Conservation (phyloP, 2,888 invertebrate species). For the Invenusta paracnida region DNA sequence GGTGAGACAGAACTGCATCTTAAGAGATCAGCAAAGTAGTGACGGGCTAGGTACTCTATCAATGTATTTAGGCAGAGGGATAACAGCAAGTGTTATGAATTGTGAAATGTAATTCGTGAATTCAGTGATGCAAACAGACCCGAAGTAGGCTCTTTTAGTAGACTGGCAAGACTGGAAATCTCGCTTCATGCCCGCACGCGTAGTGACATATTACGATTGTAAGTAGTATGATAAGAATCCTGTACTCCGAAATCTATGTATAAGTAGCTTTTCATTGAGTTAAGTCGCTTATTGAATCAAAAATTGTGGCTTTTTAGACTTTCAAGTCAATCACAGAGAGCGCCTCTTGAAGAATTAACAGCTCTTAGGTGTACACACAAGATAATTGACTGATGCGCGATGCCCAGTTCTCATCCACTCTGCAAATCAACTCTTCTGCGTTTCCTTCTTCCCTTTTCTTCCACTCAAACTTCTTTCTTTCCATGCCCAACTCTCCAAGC, state of each 20-base stretch:
- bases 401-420: no score
- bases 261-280: constrained; percentile 5
- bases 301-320: constrained; percentile 23
- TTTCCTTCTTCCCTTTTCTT: neutral
- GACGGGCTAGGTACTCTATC: no score
- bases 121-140: neutral
- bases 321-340: neutral
- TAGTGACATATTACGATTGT: no score
- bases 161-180: no score
- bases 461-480: neutral
- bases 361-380: neutral
- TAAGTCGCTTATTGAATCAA: constrained; percentile 29
- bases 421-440: neutral
- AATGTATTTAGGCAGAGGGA: no score
- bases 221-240: neutral
- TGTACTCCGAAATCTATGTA: neutral
- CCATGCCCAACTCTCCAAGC: no score
- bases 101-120: neutral
- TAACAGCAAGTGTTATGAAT: no score
- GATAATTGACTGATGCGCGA: no score
- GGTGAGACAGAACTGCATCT: no score
- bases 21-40: no score
- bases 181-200: no score
- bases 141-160: no score
- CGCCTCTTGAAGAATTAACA: neutral